Percentiles rank a stretch among this genome's conserved stretches.
Conservation (phyloP, 2,888 invertebrate species). For the Cataglyphis rosenhaueri region DNA sequence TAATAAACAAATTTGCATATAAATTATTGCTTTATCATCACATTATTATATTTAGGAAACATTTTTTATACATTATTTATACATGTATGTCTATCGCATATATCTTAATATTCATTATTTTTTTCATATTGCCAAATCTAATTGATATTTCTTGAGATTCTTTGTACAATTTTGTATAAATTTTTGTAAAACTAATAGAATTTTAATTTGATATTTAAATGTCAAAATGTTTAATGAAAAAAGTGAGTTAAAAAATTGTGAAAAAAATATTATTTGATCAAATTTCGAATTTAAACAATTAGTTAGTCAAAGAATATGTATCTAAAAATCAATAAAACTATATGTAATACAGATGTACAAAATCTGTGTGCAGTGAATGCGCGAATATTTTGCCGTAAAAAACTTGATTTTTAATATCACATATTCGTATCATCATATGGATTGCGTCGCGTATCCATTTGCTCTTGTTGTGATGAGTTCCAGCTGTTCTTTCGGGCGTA, state of each 20-base stretch:
- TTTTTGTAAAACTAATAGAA: background rate
- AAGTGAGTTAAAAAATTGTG: background rate
- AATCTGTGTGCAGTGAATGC: background rate
- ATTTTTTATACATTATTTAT: background rate
- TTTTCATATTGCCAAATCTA: background rate
- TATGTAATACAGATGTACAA: background rate
- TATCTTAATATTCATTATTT: background rate
- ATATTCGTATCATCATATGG: background rate
- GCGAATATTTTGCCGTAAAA: background rate
- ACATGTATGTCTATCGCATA: background rate
- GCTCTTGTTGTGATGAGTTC: slow-evolving; percentile 7
- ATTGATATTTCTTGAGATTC: background rate
- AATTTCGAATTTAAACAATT: background rate
- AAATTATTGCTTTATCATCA: background rate
- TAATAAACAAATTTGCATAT: background rate
- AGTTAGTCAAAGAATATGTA: background rate
- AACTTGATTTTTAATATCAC: slow-evolving; percentile 13
- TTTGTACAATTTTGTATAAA: background rate
- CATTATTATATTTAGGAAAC: background rate
- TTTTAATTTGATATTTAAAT: background rate
- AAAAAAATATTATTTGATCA: slow-evolving; percentile 1
- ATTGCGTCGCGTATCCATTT: background rate
- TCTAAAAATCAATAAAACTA: background rate
- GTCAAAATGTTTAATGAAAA: background rate
- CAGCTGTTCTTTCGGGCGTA: slow-evolving; percentile 12